A percentile compares a stretch with the other conserved stretches of the same genome.
These are phyloP conservation scores for Muscicapa adusta DNA, from an alignment of 2,113 vertebrate genomes.

Conservation along the genomic window DNA sequence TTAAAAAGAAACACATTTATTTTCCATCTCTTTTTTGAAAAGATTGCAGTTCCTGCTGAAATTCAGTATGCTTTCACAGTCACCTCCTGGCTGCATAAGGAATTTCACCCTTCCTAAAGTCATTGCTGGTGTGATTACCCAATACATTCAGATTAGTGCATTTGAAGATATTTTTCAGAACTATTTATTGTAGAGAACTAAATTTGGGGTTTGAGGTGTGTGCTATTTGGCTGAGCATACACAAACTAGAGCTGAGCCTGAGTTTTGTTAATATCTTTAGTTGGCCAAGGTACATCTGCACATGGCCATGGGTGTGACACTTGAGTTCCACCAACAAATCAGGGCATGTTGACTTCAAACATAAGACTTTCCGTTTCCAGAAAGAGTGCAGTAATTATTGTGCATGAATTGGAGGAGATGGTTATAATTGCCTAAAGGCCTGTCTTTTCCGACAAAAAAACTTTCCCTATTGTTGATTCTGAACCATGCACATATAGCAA, in stretches of 20 bases:
- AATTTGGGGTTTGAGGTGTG: not conserved
- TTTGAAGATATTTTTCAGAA: not conserved
- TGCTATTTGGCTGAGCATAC: not conserved
- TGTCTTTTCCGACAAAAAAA: not conserved
- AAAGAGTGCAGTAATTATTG: not conserved
- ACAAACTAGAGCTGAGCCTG: not conserved
- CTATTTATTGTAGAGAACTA: not conserved
- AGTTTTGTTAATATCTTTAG: not conserved
- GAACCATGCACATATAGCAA: not conserved
- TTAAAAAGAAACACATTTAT: not conserved
- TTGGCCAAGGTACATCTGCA: not conserved
- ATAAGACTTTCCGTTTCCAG: not conserved
- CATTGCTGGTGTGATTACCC: not conserved
- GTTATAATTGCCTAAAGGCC: not conserved
- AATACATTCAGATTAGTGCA: not conserved
- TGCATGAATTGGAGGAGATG: not conserved
- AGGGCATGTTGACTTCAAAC: not conserved
- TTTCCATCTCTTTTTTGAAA: not conserved
- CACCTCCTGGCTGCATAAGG: not conserved
- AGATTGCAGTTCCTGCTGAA: not conserved
- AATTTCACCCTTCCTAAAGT: not conserved
- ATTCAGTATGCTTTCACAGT: not conserved
- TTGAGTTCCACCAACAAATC: not conserved
- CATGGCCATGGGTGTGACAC: not conserved
- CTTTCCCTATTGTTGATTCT: not conserved